Evolutionary conservation across 2,113 vertebrate species (phyloP).

Genomic region (Cynocephalus volans): DNA sequence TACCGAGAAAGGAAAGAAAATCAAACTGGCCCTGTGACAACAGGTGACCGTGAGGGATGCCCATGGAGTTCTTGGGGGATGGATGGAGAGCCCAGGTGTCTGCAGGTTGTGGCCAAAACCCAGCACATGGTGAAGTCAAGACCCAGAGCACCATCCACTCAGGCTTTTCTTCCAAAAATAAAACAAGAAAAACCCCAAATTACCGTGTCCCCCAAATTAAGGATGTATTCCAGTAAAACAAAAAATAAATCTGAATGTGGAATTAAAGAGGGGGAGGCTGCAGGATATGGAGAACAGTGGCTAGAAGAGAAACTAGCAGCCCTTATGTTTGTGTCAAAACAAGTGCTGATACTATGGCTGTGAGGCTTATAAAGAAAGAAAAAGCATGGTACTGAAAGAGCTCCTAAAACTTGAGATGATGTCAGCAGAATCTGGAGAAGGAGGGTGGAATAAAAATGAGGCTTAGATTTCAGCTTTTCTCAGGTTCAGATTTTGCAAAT

Average conservation of each 20-base stretch:
- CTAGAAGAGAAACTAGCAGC: not conserved
- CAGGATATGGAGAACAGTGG: not conserved
- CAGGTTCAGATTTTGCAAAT: not conserved
- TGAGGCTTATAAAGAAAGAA: no score
- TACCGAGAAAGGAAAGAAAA: no score
- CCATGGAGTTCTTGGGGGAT: not conserved
- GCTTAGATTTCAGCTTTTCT: not conserved
- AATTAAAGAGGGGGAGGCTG: not conserved
- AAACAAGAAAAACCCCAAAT: not conserved
- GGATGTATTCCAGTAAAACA: not conserved
- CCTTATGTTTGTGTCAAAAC: no score
- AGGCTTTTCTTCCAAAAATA: no score
- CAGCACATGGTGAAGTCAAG: not conserved
- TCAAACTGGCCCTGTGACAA: not conserved
- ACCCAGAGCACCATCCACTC: not conserved
- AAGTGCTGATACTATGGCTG: rapidly evolving
- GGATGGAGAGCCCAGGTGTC: no score
- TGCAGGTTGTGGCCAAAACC: no score
- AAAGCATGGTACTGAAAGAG: not conserved
- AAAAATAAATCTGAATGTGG: not conserved
- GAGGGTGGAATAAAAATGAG: not conserved
- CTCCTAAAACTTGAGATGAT: not conserved
- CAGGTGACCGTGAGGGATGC: not conserved
- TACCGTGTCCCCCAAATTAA: not conserved
- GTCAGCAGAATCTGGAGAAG: no score